Conservation (phyloP, 2,113 vertebrate species). For the Rhadina sibilatrix region DNA sequence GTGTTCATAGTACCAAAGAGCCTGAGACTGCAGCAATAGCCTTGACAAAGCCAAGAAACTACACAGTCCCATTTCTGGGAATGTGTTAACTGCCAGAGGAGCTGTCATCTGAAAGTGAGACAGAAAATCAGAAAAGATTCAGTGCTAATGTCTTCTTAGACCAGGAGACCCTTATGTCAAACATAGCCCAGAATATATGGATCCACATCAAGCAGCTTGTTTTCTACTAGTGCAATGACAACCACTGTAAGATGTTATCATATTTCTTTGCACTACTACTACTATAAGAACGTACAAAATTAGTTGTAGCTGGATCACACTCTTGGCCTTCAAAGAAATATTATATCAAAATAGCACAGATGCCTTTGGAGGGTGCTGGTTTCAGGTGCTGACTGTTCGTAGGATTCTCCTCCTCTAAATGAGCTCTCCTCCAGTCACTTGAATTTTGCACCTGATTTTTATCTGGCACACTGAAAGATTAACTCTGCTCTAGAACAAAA, state of each 20-base stretch:
- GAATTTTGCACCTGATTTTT: neutral
- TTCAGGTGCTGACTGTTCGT: neutral
- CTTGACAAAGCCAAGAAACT: conserved; percentile 16
- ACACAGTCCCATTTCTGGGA: neutral
- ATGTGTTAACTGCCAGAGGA: neutral
- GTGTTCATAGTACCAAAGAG: neutral
- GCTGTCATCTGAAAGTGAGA: neutral
- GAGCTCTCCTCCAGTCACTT: neutral
- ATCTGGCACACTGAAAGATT: neutral
- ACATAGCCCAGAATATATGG: neutral
- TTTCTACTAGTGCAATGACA: neutral
- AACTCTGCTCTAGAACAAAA: neutral
- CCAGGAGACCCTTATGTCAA: neutral
- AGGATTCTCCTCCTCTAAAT: neutral
- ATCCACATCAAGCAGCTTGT: neutral
- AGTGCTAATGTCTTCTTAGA: neutral
- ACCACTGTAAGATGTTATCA: neutral
- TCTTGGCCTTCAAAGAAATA: neutral
- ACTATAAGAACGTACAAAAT: neutral
- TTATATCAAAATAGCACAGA: neutral
- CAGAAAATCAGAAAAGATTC: neutral
- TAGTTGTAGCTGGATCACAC: neutral
- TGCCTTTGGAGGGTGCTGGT: neutral
- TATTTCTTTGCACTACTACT: neutral
- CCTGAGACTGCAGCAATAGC: neutral